Percentiles rank a stretch among this genome's conserved stretches.
phyloP scores from a whole-genome alignment of 37 sponge, comb jelly and placozoan genomes.

The Bolinopsis microptera region DNA sequence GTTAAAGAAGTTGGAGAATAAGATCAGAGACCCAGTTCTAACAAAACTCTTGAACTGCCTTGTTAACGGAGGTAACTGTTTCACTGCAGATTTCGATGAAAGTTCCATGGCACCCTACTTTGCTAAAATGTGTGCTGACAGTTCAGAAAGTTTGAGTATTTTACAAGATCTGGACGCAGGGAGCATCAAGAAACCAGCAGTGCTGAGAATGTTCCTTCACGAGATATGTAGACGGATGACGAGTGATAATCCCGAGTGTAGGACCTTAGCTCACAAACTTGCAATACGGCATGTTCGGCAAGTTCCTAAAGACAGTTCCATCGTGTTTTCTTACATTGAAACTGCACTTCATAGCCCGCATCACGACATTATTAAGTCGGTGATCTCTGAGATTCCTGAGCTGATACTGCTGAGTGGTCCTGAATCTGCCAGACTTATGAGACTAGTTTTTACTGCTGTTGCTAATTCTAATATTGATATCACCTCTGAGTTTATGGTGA shows the following conservation, averaged over 20 bases:
- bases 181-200: conserved; percentile 31
- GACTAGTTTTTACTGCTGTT: neutral
- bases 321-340: conserved; percentile 28
- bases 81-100: neutral
- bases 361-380: conserved; percentile 10
- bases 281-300: conserved; percentile 42
- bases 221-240: conserved; percentile 47
- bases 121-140: conserved; percentile 11
- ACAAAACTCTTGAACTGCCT: conserved; percentile 10
- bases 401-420: conserved; percentile 49
- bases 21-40: neutral
- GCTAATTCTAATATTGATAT: neutral
- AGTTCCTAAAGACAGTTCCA: neutral
- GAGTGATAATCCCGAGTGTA: conserved; percentile 29
- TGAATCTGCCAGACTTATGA: neutral
- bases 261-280: conserved; percentile 57
- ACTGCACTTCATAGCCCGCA: conserved; percentile 27
- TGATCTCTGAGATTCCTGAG: conserved; percentile 5
- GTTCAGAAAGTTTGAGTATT: conserved; percentile 38
- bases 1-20: conserved; percentile 1
- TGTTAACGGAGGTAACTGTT: neutral
- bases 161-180: conserved; percentile 57
- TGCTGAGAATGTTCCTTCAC: conserved; percentile 54
- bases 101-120: conserved; percentile 30
- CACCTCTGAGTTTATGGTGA: neutral